Conservation (phyloP, 2,113 vertebrate species). For the Ceyx melanurus region DNA sequence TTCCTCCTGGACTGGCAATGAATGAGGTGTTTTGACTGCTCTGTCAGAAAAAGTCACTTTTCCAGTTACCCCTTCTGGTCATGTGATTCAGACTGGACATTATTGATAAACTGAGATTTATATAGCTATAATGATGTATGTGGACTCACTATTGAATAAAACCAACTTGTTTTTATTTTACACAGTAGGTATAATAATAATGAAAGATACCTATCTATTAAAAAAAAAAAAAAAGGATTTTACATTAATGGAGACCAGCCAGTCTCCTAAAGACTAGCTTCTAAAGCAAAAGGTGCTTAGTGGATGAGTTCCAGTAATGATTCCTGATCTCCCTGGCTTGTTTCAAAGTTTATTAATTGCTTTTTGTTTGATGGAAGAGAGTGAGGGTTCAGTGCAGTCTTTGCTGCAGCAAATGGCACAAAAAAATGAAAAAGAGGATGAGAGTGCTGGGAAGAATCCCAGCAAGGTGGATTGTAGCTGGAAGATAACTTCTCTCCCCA, state of each 20-base stretch:
- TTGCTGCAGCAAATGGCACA: not conserved
- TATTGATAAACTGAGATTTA: not conserved
- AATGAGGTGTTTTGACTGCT: not conserved
- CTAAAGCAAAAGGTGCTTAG: not conserved
- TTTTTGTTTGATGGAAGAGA: not conserved
- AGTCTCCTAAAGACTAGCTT: not conserved
- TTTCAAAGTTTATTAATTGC: not conserved
- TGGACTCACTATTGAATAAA: not conserved
- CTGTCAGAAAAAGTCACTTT: not conserved
- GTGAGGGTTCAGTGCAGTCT: not conserved
- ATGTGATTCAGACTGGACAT: not conserved
- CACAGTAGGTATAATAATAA: not conserved
- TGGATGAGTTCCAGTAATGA: not conserved
- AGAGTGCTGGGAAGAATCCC: not conserved
- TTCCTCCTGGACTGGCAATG: not conserved
- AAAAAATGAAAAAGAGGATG: not conserved
- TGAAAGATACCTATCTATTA: not conserved
- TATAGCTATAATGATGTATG: rapidly evolving
- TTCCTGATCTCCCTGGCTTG: not conserved
- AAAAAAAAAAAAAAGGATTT: not conserved
- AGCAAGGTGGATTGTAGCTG: not conserved
- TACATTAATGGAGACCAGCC: not conserved
- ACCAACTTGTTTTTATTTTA: not conserved
- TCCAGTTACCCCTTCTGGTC: not conserved
- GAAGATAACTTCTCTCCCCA: not conserved